Evolutionary conservation across 2,113 vertebrate genomes (phyloP), one percentile per base, ranked within the genome.

Genomic region (Dipodomys stephensi): DNA sequence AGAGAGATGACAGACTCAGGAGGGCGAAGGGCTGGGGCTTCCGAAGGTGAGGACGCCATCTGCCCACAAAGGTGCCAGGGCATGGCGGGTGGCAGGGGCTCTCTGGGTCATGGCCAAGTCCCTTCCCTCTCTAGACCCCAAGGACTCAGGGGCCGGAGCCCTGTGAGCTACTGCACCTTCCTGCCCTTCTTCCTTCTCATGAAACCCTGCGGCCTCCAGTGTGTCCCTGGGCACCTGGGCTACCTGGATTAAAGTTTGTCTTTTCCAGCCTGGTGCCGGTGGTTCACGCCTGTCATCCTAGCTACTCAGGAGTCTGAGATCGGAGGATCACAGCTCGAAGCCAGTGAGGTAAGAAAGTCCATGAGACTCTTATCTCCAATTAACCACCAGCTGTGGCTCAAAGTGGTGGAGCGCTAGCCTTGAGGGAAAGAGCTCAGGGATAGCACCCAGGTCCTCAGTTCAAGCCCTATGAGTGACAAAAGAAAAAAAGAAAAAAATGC

Each of bases 81-180:
- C 12, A 57, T 57, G 53, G 49, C 4, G 53, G 53, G 53, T 57
- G 15, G 53, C 15, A 57, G 15, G 53, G 12, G 53, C 53, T 13
- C 25, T 2, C 13, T 4, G 2, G 5, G 27, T 12, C 23, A 32
- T 16, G 18, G 73, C 6, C 0, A 4, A 64, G 19, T 49, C 83
- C 25, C 74, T 49, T 35, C 62, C 30, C 28, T 83, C 20, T 71
- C 88, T 44, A 39, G 46, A 15, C 32, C 72, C 89, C 39, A 44
- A 9, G 16, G 35, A 64, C 80, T 72, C 44, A 22, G 39, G 81
- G 20, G 27, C 44, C 23, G 71, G 62, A 67, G 27, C 30, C 44
- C 44, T 22, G 18, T 22, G 68, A 35, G 74, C 49, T 2, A 4
- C 23, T 0, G 0, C 69, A 71, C 19, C 22, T 10, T 23, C 44